Base-by-base conservation (phyloP, 2,113 vertebrate species). In the Salvelinus sp. region DNA sequence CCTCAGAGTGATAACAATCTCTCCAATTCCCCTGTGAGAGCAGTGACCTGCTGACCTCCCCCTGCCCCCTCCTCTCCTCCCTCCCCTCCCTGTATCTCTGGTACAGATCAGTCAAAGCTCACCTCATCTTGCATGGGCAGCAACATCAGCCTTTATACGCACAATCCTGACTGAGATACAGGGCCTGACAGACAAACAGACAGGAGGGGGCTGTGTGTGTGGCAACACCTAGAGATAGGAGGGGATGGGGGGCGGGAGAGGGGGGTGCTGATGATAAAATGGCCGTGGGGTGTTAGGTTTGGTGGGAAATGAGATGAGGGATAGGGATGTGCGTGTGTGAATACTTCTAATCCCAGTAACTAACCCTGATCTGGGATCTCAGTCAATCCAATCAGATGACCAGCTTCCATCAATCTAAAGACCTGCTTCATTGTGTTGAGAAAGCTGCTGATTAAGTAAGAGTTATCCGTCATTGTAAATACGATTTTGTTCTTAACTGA, bases 1-100 rank as follows among this genome's bases (percentile, higher is more conserved):
- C 64, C 6, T 28, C 3, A 16, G 64, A 25, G 64, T 88, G 88
- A 92, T 90, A 88, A 82, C 70, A 82, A 89, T 90, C 86, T 87
- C 67, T 67, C 70, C 74, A 90, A 91, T 91, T 90, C 86, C 82
- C 81, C 78, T 82, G 63, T 76, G 54, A 85, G 84, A 84, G 84
- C 82, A 67, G 65, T 85, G 87, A 89, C 87, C 86, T 73, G 22
- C 27, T 66, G 81, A 88, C 84, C 88, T 28, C 74, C 28, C 54
- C 69, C 78, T 74, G 72, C 66, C 48, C 54, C n/a, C 58, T 66
- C 57, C 54, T 4, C 10, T 25, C n/a, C 72, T 58, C 58, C 33
- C 48, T 5, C 60, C 30, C 7, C 66, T 69, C 48, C 25, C 63
- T 68, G 73, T 81, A 76, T 70, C 67, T 69, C 44, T 70, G n/a